These are phyloP conservation scores for Cheilosia grossa DNA, from an alignment of 2,888 invertebrate genomes.

Conservation along the genomic window DNA sequence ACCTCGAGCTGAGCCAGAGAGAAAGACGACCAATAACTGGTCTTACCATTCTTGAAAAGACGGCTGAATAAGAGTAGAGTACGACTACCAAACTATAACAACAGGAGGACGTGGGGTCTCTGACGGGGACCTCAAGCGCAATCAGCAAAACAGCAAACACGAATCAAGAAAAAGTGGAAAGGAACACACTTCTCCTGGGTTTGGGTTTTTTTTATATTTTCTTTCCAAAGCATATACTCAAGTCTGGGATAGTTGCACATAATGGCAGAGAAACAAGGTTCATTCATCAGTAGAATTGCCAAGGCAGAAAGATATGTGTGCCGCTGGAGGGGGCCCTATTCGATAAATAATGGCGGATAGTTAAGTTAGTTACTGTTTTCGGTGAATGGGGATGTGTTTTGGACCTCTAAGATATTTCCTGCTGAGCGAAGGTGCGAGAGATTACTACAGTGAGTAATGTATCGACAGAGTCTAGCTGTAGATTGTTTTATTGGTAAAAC, in stretches of 20 bases:
- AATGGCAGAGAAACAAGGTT: slow-evolving; percentile 55
- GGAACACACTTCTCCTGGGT: slow-evolving; percentile 33
- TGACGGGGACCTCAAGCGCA: slow-evolving; percentile 60
- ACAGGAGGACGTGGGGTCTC: slow-evolving; percentile 66
- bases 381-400: slow-evolving; percentile 9
- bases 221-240: slow-evolving; percentile 23
- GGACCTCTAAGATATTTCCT: slow-evolving; percentile 46
- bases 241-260: slow-evolving; percentile 50
- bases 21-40: slow-evolving; percentile 61
- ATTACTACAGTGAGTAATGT: slow-evolving; percentile 35
- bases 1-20: slow-evolving; percentile 45
- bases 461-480: not conserved
- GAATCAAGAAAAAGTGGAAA: slow-evolving; percentile 38
- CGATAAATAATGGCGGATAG: slow-evolving; percentile 47
- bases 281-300: slow-evolving; percentile 65
- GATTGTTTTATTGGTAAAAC: slow-evolving; percentile 1
- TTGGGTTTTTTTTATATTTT: slow-evolving; percentile 9
- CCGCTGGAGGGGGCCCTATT: slow-evolving; percentile 20
- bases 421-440: slow-evolving; percentile 29
- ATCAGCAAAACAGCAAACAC: slow-evolving; percentile 67
- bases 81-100: slow-evolving; percentile 64
- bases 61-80: slow-evolving; percentile 28
- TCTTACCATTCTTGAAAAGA: slow-evolving; percentile 36
- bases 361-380: slow-evolving; percentile 5
- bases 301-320: slow-evolving; percentile 25